Percentiles rank a stretch among this genome's conserved stretches.
Conservation (phyloP, 2,797 vertebrate genomes). For the Brachyalestes nurse region DNA sequence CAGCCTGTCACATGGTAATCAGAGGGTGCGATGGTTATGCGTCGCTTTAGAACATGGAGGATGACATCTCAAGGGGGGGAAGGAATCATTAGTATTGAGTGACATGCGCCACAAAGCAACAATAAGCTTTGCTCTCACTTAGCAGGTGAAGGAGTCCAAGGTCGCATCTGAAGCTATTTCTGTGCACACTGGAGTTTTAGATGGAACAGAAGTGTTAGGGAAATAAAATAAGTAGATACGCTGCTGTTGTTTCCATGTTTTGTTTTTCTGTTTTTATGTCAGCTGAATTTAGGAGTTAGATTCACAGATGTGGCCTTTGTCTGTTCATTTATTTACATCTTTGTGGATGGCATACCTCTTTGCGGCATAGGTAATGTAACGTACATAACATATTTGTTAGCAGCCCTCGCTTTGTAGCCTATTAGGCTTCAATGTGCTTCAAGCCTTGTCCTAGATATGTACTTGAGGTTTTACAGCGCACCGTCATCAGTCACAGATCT, state of each 20-base stretch:
- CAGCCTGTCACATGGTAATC: slow-evolving; percentile 29
- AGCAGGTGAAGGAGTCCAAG: slow-evolving; percentile 36
- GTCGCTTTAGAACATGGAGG: slow-evolving; percentile 33
- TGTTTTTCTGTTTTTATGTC: background rate
- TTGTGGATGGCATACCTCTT: background rate
- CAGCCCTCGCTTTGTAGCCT: slow-evolving; percentile 11
- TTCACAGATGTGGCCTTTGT: background rate
- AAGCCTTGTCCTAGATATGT: slow-evolving; percentile 32
- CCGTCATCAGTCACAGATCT: slow-evolving; percentile 42
- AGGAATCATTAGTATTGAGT: slow-evolving; percentile 34
- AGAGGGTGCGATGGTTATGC: slow-evolving; percentile 36
- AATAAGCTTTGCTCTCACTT: slow-evolving; percentile 30
- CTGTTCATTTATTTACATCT: background rate
- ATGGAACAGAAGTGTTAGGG: background rate
- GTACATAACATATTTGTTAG: slow-evolving; percentile 19
- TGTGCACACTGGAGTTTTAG: slow-evolving; percentile 3
- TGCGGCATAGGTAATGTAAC: slow-evolving; percentile 7
- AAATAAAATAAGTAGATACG: background rate
- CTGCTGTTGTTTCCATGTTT: background rate
- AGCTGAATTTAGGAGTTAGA: background rate
- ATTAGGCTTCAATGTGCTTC: background rate
- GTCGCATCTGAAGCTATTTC: slow-evolving; percentile 18
- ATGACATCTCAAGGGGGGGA: slow-evolving; percentile 24
- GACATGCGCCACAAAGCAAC: slow-evolving; percentile 7
- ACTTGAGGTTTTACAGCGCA: slow-evolving; percentile 16